Evolutionary conservation across 1,140 invertebrate species (phyloP), one percentile per base, ranked within the genome.

Genomic region (Drosophila varians): DNA sequence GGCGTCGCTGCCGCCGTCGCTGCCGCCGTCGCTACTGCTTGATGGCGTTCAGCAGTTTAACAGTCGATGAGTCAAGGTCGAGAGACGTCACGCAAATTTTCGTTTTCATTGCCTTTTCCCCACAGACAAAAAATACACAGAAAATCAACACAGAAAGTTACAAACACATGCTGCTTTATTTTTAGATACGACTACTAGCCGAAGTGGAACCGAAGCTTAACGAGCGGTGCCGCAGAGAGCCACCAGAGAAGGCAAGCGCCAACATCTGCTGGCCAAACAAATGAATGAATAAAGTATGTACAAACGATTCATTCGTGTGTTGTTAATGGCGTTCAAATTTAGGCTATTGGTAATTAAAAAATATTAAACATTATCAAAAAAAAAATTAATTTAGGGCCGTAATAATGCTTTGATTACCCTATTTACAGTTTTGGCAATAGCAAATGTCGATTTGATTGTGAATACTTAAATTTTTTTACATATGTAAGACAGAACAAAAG

Each of bases 1-100:
- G 77, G 82, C 64, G 28, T 77, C 78, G 75, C 79, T 62, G 49
- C 11, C 28, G 28, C 28, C 11, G 2, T 11, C 51, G 46, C 51
- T 38, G 52, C 58, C 52, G 57, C 61, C 52, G 43, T 57, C 38
- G 58, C 56, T 65, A 28, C 73, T 61, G 77, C 46, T 54, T 47
- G 60, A 55, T 64, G 28, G 28, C 60, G 60, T 18, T 16, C 14
- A 42, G 38, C 31, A 57, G 79, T 88, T 89, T 84, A 89, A 89
- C 89, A 90, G 89, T 87, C 89, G 89, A 90, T 90, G 89, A 90
- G 89, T 90, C 89, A 90, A 90, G 89, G 89, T 90, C 89, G 89
- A 88, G 89, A 90, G 89, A 90, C 84, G 89, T 90, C 89, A 90
- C 89, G 89, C 89, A 90, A 88, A 89, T 89, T 89, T 90, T 90